Evolutionary conservation across 2,797 vertebrate species (phyloP).

Genomic region (Pseudocheirus occidentalis): DNA sequence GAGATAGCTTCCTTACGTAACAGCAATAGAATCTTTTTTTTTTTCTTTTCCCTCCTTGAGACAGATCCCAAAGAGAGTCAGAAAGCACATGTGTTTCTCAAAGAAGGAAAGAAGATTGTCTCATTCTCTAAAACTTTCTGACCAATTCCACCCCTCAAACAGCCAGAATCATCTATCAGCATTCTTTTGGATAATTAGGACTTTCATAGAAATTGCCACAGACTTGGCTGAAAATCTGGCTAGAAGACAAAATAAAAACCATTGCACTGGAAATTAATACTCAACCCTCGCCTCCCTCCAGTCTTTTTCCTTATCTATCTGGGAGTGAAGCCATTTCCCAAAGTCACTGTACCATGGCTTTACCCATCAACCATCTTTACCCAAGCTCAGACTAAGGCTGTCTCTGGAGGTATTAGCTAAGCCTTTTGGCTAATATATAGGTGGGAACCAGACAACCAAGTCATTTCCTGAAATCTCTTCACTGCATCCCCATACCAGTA

Average conservation of each 20-base stretch:
- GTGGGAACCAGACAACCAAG: not conserved
- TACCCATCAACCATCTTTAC: not conserved
- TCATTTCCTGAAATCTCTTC: not conserved
- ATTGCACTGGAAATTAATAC: not conserved
- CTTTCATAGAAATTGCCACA: not conserved
- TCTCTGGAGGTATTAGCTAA: not conserved
- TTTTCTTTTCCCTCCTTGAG: not conserved
- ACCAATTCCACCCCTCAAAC: not conserved
- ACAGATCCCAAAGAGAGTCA: not conserved
- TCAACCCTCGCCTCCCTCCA: not conserved
- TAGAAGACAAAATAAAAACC: not conserved
- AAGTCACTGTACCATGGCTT: not conserved
- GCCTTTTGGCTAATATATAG: not conserved
- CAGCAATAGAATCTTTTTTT: not conserved
- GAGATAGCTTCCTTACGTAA: not conserved
- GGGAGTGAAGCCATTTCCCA: not conserved
- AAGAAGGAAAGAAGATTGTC: not conserved
- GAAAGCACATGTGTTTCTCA: not conserved
- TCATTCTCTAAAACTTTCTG: not conserved
- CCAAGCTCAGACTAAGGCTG: not conserved
- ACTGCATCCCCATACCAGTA: rapidly evolving
- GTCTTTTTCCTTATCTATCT: not conserved
- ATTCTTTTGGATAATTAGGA: not conserved
- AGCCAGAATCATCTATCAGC: not conserved
- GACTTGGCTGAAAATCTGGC: not conserved